These are phyloP conservation scores for Prenolepis imparis DNA, from an alignment of 2,888 invertebrate species.

Conservation along the genomic window DNA sequence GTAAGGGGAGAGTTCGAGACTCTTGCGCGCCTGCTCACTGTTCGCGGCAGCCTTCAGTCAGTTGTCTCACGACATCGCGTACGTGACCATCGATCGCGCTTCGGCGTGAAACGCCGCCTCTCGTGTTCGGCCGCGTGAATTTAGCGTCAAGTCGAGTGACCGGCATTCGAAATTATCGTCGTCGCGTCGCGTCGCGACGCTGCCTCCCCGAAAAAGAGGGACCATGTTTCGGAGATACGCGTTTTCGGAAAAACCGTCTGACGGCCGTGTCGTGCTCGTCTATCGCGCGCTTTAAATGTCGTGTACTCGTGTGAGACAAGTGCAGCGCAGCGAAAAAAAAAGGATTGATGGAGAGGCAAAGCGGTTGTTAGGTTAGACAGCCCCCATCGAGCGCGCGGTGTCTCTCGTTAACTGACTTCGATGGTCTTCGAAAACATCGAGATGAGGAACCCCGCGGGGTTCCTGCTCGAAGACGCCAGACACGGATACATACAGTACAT, in stretches of 20 bases:
- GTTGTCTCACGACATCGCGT: constrained; percentile 79
- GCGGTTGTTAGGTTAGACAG: constrained; percentile 15
- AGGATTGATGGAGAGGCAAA: constrained; percentile 26
- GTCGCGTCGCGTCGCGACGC: constrained; percentile 6
- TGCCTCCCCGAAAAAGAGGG: background rate
- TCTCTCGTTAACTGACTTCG: constrained; percentile 56
- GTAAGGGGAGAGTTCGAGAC: background rate
- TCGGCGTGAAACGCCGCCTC: constrained; percentile 39
- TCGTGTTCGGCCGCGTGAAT: constrained; percentile 56
- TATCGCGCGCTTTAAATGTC: constrained; percentile 7
- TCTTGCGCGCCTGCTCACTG: constrained; percentile 47
- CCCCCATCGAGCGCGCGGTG: background rate
- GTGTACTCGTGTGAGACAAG: constrained; percentile 16
- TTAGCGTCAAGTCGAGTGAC: background rate
- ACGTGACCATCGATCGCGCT: constrained; percentile 10
- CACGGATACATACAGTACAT: constrained; percentile 85
- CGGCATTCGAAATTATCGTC: background rate
- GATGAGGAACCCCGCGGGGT: constrained; percentile 84
- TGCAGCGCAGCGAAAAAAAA: background rate
- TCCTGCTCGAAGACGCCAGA: constrained; percentile 85
- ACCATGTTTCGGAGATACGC: constrained; percentile 26
- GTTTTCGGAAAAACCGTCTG: background rate
- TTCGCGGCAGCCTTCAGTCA: constrained; percentile 65
- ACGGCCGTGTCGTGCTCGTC: background rate
- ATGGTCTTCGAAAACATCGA: constrained; percentile 85